These are phyloP conservation scores for Rhaphigaster nebulosa DNA, from an alignment of 2,888 invertebrate genomes.

Conservation along the genomic window DNA sequence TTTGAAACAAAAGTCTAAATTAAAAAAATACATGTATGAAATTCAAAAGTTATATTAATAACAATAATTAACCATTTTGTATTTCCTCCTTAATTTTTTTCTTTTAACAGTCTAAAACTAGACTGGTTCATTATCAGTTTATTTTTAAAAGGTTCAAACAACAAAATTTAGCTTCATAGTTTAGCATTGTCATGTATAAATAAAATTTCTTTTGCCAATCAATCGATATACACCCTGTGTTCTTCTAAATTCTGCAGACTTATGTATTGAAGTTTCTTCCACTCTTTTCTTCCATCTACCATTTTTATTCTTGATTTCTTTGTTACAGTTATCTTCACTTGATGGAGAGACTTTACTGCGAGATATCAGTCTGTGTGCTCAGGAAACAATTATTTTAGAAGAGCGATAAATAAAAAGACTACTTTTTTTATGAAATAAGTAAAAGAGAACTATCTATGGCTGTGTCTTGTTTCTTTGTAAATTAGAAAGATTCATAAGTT, in stretches of 20 bases:
- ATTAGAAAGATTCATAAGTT: conserved; percentile 1
- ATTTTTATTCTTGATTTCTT: not conserved
- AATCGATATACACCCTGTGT: not conserved
- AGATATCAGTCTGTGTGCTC: conserved; percentile 88
- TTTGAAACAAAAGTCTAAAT: too few species aligned
- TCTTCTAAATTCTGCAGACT: not conserved
- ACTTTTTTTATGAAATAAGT: not conserved
- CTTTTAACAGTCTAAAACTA: not conserved
- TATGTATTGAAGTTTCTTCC: not conserved
- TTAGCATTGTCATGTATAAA: not conserved
- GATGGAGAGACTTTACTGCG: conserved; percentile 75
- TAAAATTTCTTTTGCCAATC: not conserved
- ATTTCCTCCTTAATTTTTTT: not conserved
- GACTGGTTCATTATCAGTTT: not conserved
- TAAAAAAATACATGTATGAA: too few species aligned
- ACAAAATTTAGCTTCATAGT: not conserved
- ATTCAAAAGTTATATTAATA: too few species aligned
- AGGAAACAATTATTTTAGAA: conserved; percentile 95
- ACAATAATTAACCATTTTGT: too few species aligned
- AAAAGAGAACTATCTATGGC: conserved; percentile 45
- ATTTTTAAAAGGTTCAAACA: not conserved
- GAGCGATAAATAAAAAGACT: conserved; percentile 87
- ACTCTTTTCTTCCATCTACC: not conserved
- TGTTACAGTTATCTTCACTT: conserved; percentile 51
- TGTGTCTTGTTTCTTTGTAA: conserved; percentile 46